Evolutionary conservation across 2,797 vertebrate genomes (phyloP).

Genomic region (Valencia hispanica): DNA sequence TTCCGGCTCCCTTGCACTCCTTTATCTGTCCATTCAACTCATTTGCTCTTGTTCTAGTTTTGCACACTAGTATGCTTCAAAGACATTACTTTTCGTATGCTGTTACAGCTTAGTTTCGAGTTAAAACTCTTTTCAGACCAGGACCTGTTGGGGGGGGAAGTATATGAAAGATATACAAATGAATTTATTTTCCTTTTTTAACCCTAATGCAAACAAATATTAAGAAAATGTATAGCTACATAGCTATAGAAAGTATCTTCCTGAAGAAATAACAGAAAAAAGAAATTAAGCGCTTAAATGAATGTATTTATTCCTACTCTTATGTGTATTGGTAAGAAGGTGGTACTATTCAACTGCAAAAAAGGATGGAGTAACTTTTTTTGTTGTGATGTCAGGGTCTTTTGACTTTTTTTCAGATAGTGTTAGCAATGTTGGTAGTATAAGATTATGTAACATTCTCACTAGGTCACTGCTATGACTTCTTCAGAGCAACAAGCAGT

Average conservation of each 20-base stretch:
- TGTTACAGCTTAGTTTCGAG: conserved; percentile 18
- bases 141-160: conserved; percentile 37
- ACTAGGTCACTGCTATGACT: neutral
- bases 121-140: conserved; percentile 28
- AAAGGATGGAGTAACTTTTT: neutral
- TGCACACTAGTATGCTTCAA: conserved; percentile 24
- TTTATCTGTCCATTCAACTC: conserved; percentile 33
- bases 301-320: neutral
- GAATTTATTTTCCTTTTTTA: neutral
- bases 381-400: neutral
- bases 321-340: neutral
- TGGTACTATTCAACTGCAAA: neutral
- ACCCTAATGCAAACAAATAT: neutral
- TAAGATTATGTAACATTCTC: neutral
- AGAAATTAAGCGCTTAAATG: neutral
- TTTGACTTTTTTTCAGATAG: neutral
- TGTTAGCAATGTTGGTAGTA: neutral
- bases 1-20: neutral
- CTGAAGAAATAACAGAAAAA: neutral
- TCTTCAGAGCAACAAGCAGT: too few species aligned
- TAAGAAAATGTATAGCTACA: neutral
- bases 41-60: conserved; percentile 42
- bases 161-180: neutral
- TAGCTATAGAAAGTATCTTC: neutral
- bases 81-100: conserved; percentile 42